phyloP scores from a whole-genome alignment of 2,113 vertebrate genomes.

The Dolichallabes microphthalmus region DNA sequence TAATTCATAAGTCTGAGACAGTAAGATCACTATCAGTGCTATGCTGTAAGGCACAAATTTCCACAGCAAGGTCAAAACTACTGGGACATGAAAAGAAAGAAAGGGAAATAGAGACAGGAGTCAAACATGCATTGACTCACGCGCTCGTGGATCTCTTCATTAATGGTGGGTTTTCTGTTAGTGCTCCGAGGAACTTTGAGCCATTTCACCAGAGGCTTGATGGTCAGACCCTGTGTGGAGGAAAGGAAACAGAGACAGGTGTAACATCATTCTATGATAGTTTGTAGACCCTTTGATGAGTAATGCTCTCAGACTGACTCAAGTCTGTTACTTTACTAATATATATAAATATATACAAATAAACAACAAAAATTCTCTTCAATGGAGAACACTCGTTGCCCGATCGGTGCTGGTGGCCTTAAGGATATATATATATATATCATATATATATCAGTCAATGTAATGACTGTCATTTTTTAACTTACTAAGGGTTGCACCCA shows the following conservation, averaged over 20 bases:
- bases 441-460: too few species aligned
- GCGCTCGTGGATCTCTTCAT: conserved; percentile 93
- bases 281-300: too few species aligned
- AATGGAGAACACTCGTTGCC: too few species aligned
- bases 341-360: too few species aligned
- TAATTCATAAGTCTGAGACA: conserved; percentile 48
- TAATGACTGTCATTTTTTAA: too few species aligned
- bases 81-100: neutral
- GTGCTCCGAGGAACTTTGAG: conserved; percentile 93
- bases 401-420: too few species aligned
- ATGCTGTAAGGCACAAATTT: conserved; percentile 11
- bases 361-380: too few species aligned
- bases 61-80: conserved; percentile 21
- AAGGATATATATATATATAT: too few species aligned
- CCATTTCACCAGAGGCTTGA: conserved; percentile 95
- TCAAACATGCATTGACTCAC: conserved; percentile 68
- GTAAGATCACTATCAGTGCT: conserved; percentile 23
- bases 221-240: conserved; percentile 85
- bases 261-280: neutral
- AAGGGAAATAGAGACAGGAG: neutral
- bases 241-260: conserved; percentile 9
- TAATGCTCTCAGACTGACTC: too few species aligned
- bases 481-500: too few species aligned
- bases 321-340: too few species aligned
- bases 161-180: conserved; percentile 91